Base-by-base conservation (phyloP, 2,888 invertebrate species). In the Fragum sueziense region DNA sequence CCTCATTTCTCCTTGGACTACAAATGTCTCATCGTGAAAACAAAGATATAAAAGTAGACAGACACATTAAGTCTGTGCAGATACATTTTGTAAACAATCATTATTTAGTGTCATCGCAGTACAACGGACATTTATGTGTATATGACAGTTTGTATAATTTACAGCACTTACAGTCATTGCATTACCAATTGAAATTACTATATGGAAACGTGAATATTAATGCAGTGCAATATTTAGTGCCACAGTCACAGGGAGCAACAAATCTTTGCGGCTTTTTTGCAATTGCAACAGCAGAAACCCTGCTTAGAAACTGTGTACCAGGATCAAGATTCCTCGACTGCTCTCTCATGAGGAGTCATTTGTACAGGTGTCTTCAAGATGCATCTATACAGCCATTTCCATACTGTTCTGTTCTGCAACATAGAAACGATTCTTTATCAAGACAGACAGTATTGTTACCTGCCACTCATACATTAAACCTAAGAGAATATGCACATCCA, bases 201-300 rank as follows among this genome's bases (percentile, higher is more conserved):
- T 37, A 37, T 37, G 37, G 7, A 37, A 14, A 37, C 14, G 37
- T 14, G 6, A 37, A 37, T 37, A 37, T 37, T 9, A 37, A 37
- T 9, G 14, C 6, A 9, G 14, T 37, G 7, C 6, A 37, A 22
- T 71, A 41, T 34, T 37, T 25, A 14, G 71, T 71, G 37, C 71
- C 71, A 25, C 72, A 72, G 62, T 72, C 72, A 62, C 72, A 72
- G 62, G 72, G 72, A 41, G 17, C 51, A 22, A 72, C 72, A 25
- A 34, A 47, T 6, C 25, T 72, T 3, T 72, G 72, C 51, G 72
- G 47, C 2, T 41, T 72, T n/a, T 72, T 72, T 62, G 31, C 72
- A 9, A 25, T 65, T 6, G 72, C 72, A 1, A 72, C 11, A n/a
- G 72, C 65, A 3, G 22, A 37, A 59, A 62, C 59, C 2, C 27